Base-by-base conservation (phyloP, 2,888 invertebrate genomes). In the Arge pagana region DNA sequence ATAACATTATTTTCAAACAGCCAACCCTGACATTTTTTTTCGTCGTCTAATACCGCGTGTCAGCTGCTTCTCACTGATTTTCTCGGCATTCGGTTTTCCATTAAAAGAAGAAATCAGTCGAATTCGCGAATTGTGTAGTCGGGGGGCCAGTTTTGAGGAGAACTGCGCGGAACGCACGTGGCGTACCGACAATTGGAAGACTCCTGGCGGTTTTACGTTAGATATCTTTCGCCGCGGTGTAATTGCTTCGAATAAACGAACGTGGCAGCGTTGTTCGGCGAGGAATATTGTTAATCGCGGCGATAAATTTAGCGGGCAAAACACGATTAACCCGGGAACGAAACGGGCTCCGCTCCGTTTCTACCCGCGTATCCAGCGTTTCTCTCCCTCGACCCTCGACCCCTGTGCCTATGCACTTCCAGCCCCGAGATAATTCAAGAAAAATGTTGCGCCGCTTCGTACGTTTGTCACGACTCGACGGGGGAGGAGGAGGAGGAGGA, bases 241-340 rank as follows among this genome's bases (percentile, higher is more conserved):
- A 43, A 36, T 31, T 51, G 40, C 45, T 53, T 35, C 41, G 52
- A 26, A 39, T 39, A 18, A 43, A 11, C 36, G 30, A 36, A 49
- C 48, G 41, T 31, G 48, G 37, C 45, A n/a, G 15, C 5, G 16
- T 3, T 5, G 43, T 6, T 33, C 33, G 21, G 15, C 26, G 31
- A 31, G 42, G 45, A 54, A 55, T 57, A 56, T 55, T 52, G 37
- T 54, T 54, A 59, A 55, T 52, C 53, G 52, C 48, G 55, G 58
- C 52, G 37, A 57, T 62, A 60, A 59, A 60, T 62, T 56, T 37
- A 13, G 42, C 33, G 42, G 26, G 37, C 36, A 24, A 23, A 30
- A 40, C n/a, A 37, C 39, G 54, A 54, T 48, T 33, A 54, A 51
- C 42, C 43, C 19, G 21, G 41, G 26, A n/a, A n/a, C n/a, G n/a